These are phyloP conservation scores for Sinocyclocheilus grahami DNA, from an alignment of 2,113 vertebrate species.

Conservation along the genomic window DNA sequence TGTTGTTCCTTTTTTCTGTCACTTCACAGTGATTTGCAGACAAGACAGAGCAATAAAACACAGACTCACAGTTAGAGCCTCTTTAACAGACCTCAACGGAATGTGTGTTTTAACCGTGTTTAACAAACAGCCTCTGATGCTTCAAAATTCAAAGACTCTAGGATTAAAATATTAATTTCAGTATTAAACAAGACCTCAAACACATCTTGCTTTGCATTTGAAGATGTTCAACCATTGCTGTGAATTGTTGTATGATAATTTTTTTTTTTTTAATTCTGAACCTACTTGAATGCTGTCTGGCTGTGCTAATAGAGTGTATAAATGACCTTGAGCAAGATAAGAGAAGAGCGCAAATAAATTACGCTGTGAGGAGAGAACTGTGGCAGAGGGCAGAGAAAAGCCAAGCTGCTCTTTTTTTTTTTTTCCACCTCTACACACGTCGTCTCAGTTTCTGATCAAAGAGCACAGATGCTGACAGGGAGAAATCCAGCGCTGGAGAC, in stretches of 20 bases:
- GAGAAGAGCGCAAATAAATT: slow-evolving; percentile 35
- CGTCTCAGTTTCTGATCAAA: slow-evolving; percentile 55
- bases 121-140: background rate
- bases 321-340: slow-evolving; percentile 41
- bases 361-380: slow-evolving; percentile 16
- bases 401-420: slow-evolving; percentile 37
- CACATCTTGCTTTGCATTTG: background rate
- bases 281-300: slow-evolving; percentile 14
- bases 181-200: background rate
- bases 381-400: slow-evolving; percentile 41
- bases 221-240: background rate
- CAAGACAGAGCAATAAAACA: background rate
- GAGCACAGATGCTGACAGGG: slow-evolving; percentile 46
- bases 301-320: slow-evolving; percentile 26
- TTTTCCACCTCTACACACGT: slow-evolving; percentile 29
- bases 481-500: slow-evolving; percentile 50
- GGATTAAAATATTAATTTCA: background rate
- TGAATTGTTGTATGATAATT: background rate
- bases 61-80: background rate
- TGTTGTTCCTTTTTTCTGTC: slow-evolving; percentile 29
- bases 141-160: background rate
- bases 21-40: slow-evolving; percentile 20
- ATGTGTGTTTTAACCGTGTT: slow-evolving; percentile 14
- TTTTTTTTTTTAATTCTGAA: background rate
- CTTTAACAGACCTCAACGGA: slow-evolving; percentile 12